Evolutionary conservation across 1,140 invertebrate genomes (phyloP), one percentile per base, ranked within the genome.

Genomic region (Drosophila dunni): DNA sequence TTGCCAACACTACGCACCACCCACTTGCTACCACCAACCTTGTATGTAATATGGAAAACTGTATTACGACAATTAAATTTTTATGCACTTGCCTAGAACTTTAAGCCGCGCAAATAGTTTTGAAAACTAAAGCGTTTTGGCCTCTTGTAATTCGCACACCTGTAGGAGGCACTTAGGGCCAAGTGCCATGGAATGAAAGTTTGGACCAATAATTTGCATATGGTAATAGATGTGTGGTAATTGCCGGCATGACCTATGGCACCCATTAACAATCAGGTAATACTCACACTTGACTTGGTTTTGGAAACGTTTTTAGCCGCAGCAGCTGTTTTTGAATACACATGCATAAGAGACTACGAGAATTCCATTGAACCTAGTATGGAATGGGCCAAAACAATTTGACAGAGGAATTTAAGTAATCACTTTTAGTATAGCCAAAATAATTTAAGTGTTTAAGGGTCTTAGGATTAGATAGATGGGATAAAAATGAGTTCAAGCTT

Each of bases 191-290:
- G 53, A 34, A 20, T 71, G 9, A 70, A 75, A 75, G 53, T 67
- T 75, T 75, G 57, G 48, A 42, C 67, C 58, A 71, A 64, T 58
- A 71, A 75, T 75, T 75, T 75, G 73, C 73, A 75, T 60, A 65
- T 24, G 1, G 38, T 71, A 75, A 60, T 65, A 29, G 24, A 29
- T 29, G 65, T 65, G 50, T 15, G 45, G 51, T 9, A 61, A 69
- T 75, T 57, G 38, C 38, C 69, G 48, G 38, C 45, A 46, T 65
- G 68, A 58, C 58, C 60, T 71, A 53, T 38, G 44, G 11, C 68
- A 60, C 60, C 57, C 29, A 34, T 8, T 7, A 34, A 36, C 9
- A 29, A 50, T 20, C 72, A 36, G 8, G 67, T 75, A 75, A 75
- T 64, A 63, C 67, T 75, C 58, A 53, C 72, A 75, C 72, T 62